Conservation (phyloP, 2,113 vertebrate genomes). For the Cettia cetti region DNA sequence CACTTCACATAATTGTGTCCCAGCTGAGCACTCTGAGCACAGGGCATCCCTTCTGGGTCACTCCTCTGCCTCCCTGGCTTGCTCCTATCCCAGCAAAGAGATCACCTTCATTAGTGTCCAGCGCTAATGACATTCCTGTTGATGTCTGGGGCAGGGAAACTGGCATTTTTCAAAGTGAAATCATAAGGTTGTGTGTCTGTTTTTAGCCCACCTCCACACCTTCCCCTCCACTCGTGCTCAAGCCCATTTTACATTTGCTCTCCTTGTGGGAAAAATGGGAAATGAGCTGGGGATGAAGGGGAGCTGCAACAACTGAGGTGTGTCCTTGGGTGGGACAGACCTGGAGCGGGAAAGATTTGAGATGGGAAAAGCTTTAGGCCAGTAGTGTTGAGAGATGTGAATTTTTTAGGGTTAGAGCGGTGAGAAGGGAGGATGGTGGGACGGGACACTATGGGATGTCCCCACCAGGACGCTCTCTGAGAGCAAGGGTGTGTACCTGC, state of each 20-base stretch:
- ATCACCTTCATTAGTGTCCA: not conserved
- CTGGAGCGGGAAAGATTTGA: not conserved
- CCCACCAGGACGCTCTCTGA: not conserved
- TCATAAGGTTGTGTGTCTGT: not conserved
- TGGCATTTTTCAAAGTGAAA: not conserved
- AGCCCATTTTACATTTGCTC: not conserved
- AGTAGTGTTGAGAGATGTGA: not conserved
- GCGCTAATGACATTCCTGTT: not conserved
- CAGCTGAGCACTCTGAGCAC: not conserved
- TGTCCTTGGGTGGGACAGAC: not conserved
- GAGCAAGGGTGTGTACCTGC: not conserved
- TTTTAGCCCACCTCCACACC: fast-evolving
- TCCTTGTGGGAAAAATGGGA: not conserved
- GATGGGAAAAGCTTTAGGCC: not conserved
- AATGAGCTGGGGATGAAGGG: not conserved
- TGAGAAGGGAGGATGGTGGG: not conserved
- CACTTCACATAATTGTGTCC: not conserved
- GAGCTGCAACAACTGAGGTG: not conserved
- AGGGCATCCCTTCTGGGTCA: not conserved
- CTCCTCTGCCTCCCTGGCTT: not conserved
- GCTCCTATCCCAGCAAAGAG: not conserved
- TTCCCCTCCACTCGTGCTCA: not conserved
- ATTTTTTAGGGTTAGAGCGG: not conserved
- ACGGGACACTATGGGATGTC: not conserved
- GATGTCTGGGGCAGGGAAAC: not conserved